Evolutionary conservation across 37 sponge, comb jelly and placozoan species (phyloP), one percentile per base, ranked within the genome.

Genomic region (Spongilla lacustris): DNA sequence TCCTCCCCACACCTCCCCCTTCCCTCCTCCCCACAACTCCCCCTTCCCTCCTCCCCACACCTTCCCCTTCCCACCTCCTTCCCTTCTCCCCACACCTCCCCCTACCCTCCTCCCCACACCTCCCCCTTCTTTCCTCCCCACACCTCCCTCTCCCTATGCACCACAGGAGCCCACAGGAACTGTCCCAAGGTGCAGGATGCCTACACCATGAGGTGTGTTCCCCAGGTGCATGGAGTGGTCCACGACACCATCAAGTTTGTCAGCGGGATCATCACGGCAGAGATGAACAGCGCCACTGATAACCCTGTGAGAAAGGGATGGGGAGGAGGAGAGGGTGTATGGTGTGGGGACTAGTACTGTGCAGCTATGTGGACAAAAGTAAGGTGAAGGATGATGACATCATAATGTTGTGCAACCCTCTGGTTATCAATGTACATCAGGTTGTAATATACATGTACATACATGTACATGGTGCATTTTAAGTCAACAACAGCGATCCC

Each of bases 221-320:
- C 68, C 31, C 85, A 95, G 89, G 98, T 97, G 27, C 96, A 97
- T 80, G 98, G 98, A 19, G 66, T 98, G 17, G 95, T 92, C 13
- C 48, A 81, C 50, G 98, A 98, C 69, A 98, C 98, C 66, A 86
- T 98, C 28, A 68, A 88, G 50, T 98, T 98, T 86, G 96, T 94
- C 36, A 28, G 34, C n/a, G 89, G 90, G 1, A 83, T 96, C 71
- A 72, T 98, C 70, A 83, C 88, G 34, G 92, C 93, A 13, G 98
- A 98, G 67, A 90, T 98, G 86, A 98, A 98, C 94, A 94, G 96
- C 89, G 98, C 98, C 17, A 93, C 93, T 27, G 98, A 98, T 75
- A 98, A 98, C 78, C 98, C 98, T 17, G 93, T 97, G 46, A 89
- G 74, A 31, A n/a, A 26, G 27, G 71, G 4, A 32, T 2, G 36